A percentile compares a stretch with the other conserved stretches of the same genome.
phyloP scores from a whole-genome alignment of 2,888 invertebrate genomes.

The Oscheius sp. region DNA sequence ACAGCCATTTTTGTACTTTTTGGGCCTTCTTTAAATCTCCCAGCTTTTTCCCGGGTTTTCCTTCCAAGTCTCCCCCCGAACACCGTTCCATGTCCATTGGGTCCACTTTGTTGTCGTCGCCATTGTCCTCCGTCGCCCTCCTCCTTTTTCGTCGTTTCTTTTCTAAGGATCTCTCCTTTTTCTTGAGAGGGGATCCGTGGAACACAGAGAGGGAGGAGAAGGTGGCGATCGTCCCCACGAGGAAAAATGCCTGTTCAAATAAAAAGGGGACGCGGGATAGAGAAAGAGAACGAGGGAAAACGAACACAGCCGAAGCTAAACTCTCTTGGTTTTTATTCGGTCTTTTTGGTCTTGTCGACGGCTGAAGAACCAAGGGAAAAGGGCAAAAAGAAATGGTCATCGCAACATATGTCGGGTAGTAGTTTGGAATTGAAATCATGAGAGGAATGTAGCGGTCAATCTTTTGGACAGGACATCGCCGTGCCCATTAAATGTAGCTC shows the following conservation, averaged over 20 bases:
- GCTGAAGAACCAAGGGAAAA: too few relatives aligned
- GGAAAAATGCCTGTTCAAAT: slow-evolving; percentile 13
- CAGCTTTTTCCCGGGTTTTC: neutral
- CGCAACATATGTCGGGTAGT: too few relatives aligned
- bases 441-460: too few relatives aligned
- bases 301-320: too few relatives aligned
- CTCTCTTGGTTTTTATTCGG: too few relatives aligned
- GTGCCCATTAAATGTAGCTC: too few relatives aligned
- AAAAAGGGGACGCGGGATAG: neutral
- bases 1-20: slow-evolving; percentile 1
- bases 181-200: neutral
- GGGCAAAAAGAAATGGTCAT: too few relatives aligned
- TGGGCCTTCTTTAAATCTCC: neutral
- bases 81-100: too few relatives aligned
- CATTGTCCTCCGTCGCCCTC: neutral
- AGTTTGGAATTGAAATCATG: too few relatives aligned
- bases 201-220: neutral
- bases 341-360: too few relatives aligned
- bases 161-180: neutral
- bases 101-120: neutral
- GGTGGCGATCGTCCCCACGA: neutral
- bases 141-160: neutral
- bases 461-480: too few relatives aligned
- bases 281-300: too few relatives aligned
- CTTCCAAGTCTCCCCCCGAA: neutral